Evolutionary conservation across 1,140 invertebrate genomes (phyloP).

Genomic region (Acromyrmex echinatior): DNA sequence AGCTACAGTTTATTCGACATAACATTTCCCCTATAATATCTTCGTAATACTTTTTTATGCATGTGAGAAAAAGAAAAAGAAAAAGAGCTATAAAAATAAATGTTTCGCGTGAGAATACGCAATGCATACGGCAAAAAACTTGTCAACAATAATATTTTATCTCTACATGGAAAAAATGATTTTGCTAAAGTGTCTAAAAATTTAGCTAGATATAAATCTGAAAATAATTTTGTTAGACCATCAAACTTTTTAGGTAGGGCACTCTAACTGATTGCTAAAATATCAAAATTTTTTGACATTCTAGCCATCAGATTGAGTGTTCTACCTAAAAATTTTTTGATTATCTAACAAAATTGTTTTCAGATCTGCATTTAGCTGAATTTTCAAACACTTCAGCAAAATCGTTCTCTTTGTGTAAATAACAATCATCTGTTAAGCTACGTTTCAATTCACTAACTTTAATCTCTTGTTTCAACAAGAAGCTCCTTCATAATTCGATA

Average conservation of each 20-base stretch:
- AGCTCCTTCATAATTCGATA: constrained; percentile 26
- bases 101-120: neutral
- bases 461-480: neutral
- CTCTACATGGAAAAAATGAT: too few relatives aligned
- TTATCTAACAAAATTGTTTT: too few relatives aligned
- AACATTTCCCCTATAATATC: neutral
- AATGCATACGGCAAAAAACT: neutral
- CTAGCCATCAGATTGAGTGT: too few relatives aligned
- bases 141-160: constrained; percentile 12
- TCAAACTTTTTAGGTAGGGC: too few relatives aligned
- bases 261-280: too few relatives aligned
- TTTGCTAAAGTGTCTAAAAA: too few relatives aligned
- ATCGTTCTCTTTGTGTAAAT: neutral
- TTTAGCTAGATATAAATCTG: too few relatives aligned
- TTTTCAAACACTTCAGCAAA: too few relatives aligned
- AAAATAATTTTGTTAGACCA: too few relatives aligned
- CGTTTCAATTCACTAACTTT: neutral
- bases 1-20: neutral
- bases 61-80: neutral
- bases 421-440: neutral
- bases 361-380: too few relatives aligned
- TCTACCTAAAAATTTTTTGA: too few relatives aligned
- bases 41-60: neutral
- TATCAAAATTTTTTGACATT: too few relatives aligned
- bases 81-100: neutral